Percentiles rank a stretch among this genome's conserved stretches.
These are phyloP conservation scores for Bubo scandiacus DNA, from an alignment of 2,113 vertebrate genomes.

Conservation along the genomic window DNA sequence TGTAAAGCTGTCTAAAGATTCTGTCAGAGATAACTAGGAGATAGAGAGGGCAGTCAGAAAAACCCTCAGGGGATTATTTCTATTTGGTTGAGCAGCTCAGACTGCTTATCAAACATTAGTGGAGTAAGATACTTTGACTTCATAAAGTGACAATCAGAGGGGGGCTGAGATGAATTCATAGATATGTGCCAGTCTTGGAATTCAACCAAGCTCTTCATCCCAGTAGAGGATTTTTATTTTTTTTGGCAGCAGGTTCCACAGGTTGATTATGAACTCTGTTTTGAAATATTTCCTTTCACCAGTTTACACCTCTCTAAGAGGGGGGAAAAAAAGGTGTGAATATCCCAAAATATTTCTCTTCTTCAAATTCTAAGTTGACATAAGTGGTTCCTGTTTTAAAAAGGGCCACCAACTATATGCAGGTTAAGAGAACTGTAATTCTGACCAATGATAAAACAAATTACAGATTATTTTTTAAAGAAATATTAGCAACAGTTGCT, in stretches of 20 bases:
- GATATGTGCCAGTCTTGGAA: not conserved
- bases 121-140: not conserved
- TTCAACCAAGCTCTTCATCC: not conserved
- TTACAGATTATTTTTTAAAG: not conserved
- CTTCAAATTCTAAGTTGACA: not conserved
- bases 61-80: not conserved
- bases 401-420: not conserved
- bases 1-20: not conserved
- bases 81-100: not conserved
- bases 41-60: not conserved
- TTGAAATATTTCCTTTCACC: not conserved
- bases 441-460: not conserved
- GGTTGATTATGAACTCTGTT: not conserved
- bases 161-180: not conserved
- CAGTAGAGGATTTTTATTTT: not conserved
- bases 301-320: not conserved
- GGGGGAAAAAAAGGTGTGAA: not conserved
- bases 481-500: not conserved
- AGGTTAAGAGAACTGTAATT: not conserved
- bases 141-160: not conserved
- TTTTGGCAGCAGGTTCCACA: not conserved
- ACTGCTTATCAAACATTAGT: conserved; percentile 24
- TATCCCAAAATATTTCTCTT: not conserved
- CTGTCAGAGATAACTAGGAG: not conserved
- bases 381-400: not conserved